Conservation (phyloP, 1,140 invertebrate genomes). For the Plectrocnemia conspersa region DNA sequence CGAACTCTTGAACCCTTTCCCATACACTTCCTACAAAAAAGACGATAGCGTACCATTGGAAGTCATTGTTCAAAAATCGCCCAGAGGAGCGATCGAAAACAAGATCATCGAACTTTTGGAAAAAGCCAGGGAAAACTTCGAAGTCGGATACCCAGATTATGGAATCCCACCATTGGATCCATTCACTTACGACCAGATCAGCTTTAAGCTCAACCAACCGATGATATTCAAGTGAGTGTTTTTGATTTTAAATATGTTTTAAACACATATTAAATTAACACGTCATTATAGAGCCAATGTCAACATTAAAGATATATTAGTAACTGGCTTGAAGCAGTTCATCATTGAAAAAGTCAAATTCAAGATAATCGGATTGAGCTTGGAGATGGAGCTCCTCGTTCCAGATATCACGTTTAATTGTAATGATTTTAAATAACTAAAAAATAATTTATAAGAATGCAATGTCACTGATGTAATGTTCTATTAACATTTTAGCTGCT, state of each 20-base stretch:
- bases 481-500: conserved; percentile 1
- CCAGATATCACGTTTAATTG: conserved; percentile 18
- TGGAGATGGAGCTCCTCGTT: conserved; percentile 19
- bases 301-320: conserved; percentile 7
- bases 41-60: background rate
- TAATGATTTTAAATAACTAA: conserved; percentile 4
- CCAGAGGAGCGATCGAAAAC: conserved; percentile 26
- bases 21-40: background rate
- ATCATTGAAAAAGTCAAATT: conserved; percentile 23
- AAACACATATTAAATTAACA: background rate
- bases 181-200: conserved; percentile 17
- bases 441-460: background rate
- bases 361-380: conserved; percentile 16
- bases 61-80: background rate
- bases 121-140: conserved; percentile 18
- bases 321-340: conserved; percentile 21
- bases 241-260: background rate
- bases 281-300: conserved; percentile 12
- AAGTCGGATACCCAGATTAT: conserved; percentile 21
- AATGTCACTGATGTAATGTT: background rate
- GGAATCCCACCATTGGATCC: conserved; percentile 32
- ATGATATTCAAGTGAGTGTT: conserved; percentile 1
- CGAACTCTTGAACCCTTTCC: background rate
- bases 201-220: background rate
- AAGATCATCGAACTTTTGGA: conserved; percentile 29